A percentile compares a stretch with the other conserved stretches of the same genome.
Evolutionary conservation across 2,113 vertebrate genomes (phyloP).

Genomic region (Orthonyx spaldingii): DNA sequence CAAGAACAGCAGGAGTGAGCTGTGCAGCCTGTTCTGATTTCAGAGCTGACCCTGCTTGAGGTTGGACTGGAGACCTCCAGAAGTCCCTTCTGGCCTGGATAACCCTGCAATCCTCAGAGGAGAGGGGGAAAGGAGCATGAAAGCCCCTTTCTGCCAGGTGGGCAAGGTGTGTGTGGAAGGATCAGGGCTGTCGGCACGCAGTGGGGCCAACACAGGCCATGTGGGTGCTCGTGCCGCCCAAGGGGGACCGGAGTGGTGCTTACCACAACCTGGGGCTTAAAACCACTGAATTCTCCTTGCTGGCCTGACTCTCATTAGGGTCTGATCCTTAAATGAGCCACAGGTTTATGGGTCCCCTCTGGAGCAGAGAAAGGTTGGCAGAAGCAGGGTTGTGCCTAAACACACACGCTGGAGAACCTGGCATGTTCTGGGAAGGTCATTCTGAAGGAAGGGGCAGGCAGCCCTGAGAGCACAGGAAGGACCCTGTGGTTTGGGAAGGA

Average conservation of each 20-base stretch:
- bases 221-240: not conserved
- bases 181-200: fast-evolving
- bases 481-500: not conserved
- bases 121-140: not conserved
- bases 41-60: not conserved
- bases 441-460: not conserved
- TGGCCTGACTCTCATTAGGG: not conserved
- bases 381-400: not conserved
- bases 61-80: not conserved
- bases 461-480: not conserved
- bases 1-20: not conserved
- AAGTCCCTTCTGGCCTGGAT: not conserved
- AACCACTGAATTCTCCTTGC: not conserved
- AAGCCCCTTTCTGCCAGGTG: not conserved
- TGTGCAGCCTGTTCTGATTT: not conserved
- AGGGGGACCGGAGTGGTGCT: not conserved
- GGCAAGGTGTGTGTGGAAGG: not conserved
- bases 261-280: not conserved
- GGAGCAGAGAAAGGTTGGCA: not conserved
- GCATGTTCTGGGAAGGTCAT: not conserved
- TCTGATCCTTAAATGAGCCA: not conserved
- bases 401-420: not conserved
- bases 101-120: not conserved
- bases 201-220: not conserved
- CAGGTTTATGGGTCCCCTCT: not conserved